Evolutionary conservation across 2,113 vertebrate genomes (phyloP).

Genomic region (Turnix velox): DNA sequence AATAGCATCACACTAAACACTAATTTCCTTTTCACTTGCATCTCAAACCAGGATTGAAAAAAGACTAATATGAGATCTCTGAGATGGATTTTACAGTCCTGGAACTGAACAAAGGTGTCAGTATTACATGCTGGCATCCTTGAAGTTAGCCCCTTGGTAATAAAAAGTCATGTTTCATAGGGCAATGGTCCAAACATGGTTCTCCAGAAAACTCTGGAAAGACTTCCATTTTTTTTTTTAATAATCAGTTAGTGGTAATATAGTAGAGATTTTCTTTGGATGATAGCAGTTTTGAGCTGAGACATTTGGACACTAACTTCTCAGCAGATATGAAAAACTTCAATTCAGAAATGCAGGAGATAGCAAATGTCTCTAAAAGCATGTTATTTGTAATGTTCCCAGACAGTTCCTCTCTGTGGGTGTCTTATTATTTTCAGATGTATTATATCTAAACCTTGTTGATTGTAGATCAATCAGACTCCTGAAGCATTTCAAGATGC

Average conservation of each 20-base stretch:
- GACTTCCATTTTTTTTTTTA: neutral
- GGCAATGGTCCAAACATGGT: neutral
- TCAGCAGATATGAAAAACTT: neutral
- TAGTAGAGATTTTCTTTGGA: neutral
- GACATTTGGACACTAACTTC: neutral
- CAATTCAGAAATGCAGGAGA: neutral
- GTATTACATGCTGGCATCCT: neutral
- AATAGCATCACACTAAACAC: neutral
- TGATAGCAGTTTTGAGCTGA: neutral
- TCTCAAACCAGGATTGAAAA: neutral
- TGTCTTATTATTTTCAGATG: neutral
- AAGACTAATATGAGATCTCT: neutral
- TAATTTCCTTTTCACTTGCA: neutral
- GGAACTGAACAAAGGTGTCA: neutral
- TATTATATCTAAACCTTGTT: neutral
- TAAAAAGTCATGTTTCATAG: neutral
- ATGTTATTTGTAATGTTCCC: neutral
- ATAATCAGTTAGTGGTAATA: neutral
- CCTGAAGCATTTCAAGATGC: neutral
- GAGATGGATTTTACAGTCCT: neutral
- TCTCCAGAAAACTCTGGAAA: neutral
- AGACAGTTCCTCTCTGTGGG: neutral
- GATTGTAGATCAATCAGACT: slow-evolving; percentile 8
- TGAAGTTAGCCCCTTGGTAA: neutral
- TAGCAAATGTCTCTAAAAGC: neutral